Conservation (phyloP, 2,113 vertebrate species). For the Nyctereutes procyonoides region DNA sequence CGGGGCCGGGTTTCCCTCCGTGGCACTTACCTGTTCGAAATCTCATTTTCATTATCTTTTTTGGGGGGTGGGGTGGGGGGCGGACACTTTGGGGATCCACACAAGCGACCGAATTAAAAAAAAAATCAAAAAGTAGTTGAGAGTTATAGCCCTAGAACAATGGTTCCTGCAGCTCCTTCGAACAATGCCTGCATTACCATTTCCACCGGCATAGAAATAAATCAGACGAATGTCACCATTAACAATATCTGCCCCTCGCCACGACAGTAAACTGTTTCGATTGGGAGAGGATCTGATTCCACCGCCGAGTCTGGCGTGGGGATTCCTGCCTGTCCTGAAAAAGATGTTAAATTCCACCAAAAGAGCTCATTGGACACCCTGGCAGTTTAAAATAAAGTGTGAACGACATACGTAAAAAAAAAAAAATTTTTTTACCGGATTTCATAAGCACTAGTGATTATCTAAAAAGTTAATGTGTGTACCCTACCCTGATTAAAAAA, state of each 20-base stretch:
- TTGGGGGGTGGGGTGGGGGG: background rate
- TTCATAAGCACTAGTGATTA: constrained; percentile 60
- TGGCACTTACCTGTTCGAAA: background rate
- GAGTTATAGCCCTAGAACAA: constrained; percentile 82
- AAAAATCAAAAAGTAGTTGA: background rate
- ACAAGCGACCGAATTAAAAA: background rate
- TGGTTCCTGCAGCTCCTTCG: constrained; percentile 66
- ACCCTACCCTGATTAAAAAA: constrained; percentile 72
- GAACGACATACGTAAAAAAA: constrained; percentile 61
- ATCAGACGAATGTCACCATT: constrained; percentile 81
- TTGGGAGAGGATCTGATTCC: constrained; percentile 81
- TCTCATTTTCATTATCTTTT: background rate
- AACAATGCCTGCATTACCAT: constrained; percentile 50
- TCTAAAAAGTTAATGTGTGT: constrained; percentile 68
- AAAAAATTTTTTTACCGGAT: constrained; percentile 63
- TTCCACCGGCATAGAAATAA: constrained; percentile 78
- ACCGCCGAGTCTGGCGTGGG: constrained; percentile 70
- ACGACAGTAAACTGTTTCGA: constrained; percentile 82
- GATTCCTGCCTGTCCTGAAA: constrained; percentile 78
- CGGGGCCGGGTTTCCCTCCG: background rate
- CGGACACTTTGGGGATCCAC: background rate
- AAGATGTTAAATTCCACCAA: constrained; percentile 62
- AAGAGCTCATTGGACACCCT: constrained; percentile 73
- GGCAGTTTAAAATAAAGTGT: constrained; percentile 61
- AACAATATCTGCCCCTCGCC: constrained; percentile 75